A percentile compares a stretch with the other conserved stretches of the same genome.
phyloP scores from a whole-genome alignment of 2,888 invertebrate genomes.

The Villa cingulata region DNA sequence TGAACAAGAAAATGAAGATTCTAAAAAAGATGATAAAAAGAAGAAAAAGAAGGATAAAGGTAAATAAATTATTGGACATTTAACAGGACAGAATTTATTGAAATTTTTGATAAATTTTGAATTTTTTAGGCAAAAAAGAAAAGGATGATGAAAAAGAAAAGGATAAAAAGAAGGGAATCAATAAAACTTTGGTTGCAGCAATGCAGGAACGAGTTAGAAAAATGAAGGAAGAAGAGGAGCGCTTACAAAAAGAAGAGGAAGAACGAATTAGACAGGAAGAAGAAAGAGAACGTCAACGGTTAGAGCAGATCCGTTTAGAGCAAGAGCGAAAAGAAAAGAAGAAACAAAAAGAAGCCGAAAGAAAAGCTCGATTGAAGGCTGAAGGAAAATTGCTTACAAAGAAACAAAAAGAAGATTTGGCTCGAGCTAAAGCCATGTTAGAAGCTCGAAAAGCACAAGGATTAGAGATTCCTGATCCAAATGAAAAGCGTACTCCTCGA shows the following conservation, averaged over 20 bases:
- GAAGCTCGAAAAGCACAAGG: slow-evolving; percentile 84
- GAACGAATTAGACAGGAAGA: slow-evolving; percentile 63
- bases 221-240: slow-evolving; percentile 79
- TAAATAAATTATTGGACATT: neutral
- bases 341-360: slow-evolving; percentile 84
- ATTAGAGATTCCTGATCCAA: slow-evolving; percentile 61
- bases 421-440: slow-evolving; percentile 76
- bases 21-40: slow-evolving; percentile 30
- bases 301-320: slow-evolving; percentile 65
- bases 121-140: slow-evolving; percentile 29
- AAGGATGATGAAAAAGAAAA: slow-evolving; percentile 43
- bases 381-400: slow-evolving; percentile 89
- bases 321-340: slow-evolving; percentile 77
- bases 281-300: slow-evolving; percentile 54
- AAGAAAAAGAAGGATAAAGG: slow-evolving; percentile 24
- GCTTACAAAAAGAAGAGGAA: slow-evolving; percentile 55
- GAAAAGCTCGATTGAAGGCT: slow-evolving; percentile 84
- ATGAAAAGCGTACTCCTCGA: slow-evolving; percentile 43
- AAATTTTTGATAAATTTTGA: neutral
- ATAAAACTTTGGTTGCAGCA: slow-evolving; percentile 73
- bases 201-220: slow-evolving; percentile 88
- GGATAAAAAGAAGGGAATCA: slow-evolving; percentile 53
- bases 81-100: neutral
- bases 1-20: slow-evolving; percentile 13
- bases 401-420: slow-evolving; percentile 84